Base-by-base conservation (phyloP, 2,113 vertebrate species). In the Zingel zingel region DNA sequence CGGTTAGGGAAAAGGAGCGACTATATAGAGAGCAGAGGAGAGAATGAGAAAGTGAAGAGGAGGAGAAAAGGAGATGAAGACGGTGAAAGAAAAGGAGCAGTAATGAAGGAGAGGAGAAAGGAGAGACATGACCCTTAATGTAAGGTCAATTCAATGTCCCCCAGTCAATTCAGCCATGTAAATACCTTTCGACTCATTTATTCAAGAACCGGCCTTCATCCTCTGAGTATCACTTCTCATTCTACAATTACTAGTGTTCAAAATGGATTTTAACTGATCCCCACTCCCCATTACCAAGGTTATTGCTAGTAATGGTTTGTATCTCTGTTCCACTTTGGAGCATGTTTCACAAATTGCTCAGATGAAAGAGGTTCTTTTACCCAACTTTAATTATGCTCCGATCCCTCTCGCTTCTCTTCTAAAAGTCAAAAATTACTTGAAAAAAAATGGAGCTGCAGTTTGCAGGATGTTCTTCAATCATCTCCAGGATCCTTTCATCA, bases 91-190 rank as follows among this genome's bases (percentile, higher is more conserved):
- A 85, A 75, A 79, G 72, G 10, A 83, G 78, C 59, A 48, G 54
- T 86, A 72, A 84, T 87, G 83, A 86, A 74, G 78, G 74, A 82
- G 77, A 87, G 80, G 70, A 79, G 77, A 85, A 74, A 82, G 74
- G 71, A 70, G 72, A 69, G 83, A 75, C 43, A 77, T 72, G 82
- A 88, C 79, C 83, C 82, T 57, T 90, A 87, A 92, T 84, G 74
- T 82, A 78, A 88, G 91, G 90, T 90, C 86, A 90, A 75, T 66
- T 89, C 83, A 87, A 85, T 88, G 88, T 84, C 83, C 63, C 74
- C 18, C 43, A 69, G 74, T 82, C 88, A 79, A 57, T 88, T 74
- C 81, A 83, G 19, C 0, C 30, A 84, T 68, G 77, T 86, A 87
- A 86, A 90, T 88, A 91, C 70, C 73, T 85, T 73, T 84, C 10